phyloP scores from a whole-genome alignment of 2,888 invertebrate genomes.

The Eupithecia dodoneata region DNA sequence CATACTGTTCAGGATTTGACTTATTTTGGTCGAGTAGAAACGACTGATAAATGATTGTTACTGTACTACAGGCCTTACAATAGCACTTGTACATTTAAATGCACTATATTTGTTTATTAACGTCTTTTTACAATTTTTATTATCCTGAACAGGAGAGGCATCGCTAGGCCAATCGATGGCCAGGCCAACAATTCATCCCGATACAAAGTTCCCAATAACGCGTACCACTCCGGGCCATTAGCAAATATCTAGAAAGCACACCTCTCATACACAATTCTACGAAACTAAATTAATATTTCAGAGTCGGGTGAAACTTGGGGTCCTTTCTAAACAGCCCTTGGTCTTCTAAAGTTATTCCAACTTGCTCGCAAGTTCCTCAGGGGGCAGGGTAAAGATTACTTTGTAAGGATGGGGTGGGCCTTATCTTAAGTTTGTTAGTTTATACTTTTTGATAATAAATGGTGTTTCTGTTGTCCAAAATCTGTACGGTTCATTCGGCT shows the following conservation, averaged over 20 bases:
- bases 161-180: no score
- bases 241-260: constrained; percentile 68
- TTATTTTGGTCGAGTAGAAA: no score
- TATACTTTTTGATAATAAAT: constrained; percentile 63
- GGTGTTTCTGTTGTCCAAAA: constrained; percentile 48
- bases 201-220: constrained; percentile 19
- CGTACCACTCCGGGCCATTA: constrained; percentile 51
- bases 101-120: no score
- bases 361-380: constrained; percentile 68
- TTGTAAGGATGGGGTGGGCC: constrained; percentile 65
- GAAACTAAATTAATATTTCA: constrained; percentile 85
- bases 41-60: no score
- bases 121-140: no score
- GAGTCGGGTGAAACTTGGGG: constrained; percentile 70
- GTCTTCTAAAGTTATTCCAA: constrained; percentile 84
- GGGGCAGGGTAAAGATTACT: constrained; percentile 78
- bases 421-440: constrained; percentile 74
- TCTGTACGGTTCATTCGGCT: constrained; percentile 39
- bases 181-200: not conserved
- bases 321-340: constrained; percentile 85
- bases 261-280: constrained; percentile 79
- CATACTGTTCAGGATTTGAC: no score
- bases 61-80: no score
- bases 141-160: no score
- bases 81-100: no score